A percentile compares a stretch with the other conserved stretches of the same genome.
Conservation (phyloP, 2,888 invertebrate genomes). For the Laspeyria flexula region DNA sequence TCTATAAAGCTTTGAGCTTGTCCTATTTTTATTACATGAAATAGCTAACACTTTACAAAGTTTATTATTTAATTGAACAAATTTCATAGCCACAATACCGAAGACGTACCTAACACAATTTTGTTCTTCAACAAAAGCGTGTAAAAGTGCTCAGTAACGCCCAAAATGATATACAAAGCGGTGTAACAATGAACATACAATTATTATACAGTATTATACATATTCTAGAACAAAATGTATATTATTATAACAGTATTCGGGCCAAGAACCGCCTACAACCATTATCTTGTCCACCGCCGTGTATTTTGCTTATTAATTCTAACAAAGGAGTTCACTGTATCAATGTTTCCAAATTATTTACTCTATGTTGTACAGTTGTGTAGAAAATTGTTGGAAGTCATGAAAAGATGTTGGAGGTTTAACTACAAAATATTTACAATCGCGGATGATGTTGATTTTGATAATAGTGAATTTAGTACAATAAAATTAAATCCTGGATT, state of each 20-base stretch:
- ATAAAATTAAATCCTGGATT: no score
- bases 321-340: constrained; percentile 45
- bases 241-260: constrained; percentile 15
- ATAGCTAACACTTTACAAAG: no score
- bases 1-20: no score
- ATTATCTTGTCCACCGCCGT: constrained; percentile 26
- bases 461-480: no score
- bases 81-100: no score
- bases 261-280: constrained; percentile 11
- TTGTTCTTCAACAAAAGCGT: constrained; percentile 22
- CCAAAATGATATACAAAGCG: constrained; percentile 27
- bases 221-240: constrained; percentile 11
- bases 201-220: constrained; percentile 11
- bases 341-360: constrained; percentile 67
- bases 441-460: no score
- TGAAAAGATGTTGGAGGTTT: no score
- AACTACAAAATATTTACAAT: no score
- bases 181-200: constrained; percentile 34
- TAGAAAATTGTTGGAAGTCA: background rate
- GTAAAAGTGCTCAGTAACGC: constrained; percentile 27
- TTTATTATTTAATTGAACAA: no score
- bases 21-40: no score
- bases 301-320: constrained; percentile 55
- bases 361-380: constrained; percentile 24
- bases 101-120: no score